Percentiles rank a stretch among this genome's conserved stretches.
Evolutionary conservation across 2,113 vertebrate genomes (phyloP).

Genomic region (Chlorodrepanis virens): DNA sequence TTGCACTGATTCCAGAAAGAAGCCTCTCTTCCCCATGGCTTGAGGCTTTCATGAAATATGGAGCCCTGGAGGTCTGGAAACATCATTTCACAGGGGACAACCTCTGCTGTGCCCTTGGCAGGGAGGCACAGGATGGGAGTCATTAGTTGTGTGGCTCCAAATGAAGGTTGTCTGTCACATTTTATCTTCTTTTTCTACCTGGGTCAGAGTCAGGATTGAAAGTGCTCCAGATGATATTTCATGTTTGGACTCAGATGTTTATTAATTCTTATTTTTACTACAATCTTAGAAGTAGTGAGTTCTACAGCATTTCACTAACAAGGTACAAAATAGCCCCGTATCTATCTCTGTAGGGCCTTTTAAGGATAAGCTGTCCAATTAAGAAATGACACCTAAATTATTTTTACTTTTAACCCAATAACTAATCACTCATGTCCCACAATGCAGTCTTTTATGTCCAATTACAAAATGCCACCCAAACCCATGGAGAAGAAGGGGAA

Average conservation of each 20-base stretch:
- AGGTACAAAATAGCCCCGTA: background rate
- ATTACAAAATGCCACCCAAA: background rate
- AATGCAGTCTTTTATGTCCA: background rate
- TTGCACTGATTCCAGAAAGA: background rate
- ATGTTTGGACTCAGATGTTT: background rate
- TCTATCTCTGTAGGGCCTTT: background rate
- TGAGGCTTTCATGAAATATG: background rate
- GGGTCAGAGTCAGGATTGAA: background rate
- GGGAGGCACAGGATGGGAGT: background rate
- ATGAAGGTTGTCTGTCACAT: background rate
- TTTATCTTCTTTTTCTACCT: background rate
- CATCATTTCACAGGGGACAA: background rate
- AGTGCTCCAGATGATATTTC: background rate
- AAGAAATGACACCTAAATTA: background rate
- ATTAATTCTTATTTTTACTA: background rate
- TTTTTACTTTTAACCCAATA: background rate
- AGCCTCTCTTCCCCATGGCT: too few species aligned
- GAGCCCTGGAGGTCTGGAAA: background rate
- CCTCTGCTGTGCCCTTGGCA: background rate
- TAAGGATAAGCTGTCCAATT: background rate
- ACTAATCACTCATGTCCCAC: background rate
- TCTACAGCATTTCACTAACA: background rate
- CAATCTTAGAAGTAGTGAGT: background rate
- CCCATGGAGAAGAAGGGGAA: background rate
- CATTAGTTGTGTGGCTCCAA: background rate